Percentiles rank a stretch among this genome's conserved stretches.
These are phyloP conservation scores for Numenius arquata DNA, from an alignment of 2,113 vertebrate genomes.

Conservation along the genomic window DNA sequence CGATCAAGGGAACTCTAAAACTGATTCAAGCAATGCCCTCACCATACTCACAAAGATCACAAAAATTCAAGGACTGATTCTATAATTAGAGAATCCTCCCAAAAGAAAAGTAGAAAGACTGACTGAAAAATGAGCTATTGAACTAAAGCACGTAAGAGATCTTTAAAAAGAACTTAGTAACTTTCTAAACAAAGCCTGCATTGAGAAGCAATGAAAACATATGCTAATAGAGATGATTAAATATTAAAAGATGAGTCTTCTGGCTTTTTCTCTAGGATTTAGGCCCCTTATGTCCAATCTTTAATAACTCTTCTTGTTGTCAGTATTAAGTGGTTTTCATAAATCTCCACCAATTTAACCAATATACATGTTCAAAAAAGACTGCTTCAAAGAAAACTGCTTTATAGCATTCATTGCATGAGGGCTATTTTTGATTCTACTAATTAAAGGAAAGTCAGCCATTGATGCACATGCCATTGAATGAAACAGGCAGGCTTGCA, in stretches of 20 bases:
- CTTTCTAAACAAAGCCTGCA: conserved; percentile 6
- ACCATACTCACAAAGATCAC: conserved; percentile 2
- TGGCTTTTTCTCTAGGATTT: background rate
- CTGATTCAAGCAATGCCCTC: conserved; percentile 1
- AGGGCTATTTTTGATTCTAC: background rate
- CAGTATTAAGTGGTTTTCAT: background rate
- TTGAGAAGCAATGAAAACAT: conserved; percentile 8
- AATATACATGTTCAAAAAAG: background rate
- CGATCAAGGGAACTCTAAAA: conserved; percentile 31
- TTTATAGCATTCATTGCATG: background rate
- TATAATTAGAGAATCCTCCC: conserved; percentile 30
- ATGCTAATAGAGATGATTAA: conserved; percentile 33
- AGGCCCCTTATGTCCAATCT: background rate
- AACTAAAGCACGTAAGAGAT: background rate
- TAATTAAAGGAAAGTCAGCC: background rate
- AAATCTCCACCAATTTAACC: background rate
- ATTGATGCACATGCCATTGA: background rate
- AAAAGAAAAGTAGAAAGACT: conserved; percentile 2
- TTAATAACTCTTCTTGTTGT: background rate
- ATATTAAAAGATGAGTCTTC: conserved; percentile 29
- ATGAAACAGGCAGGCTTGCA: background rate
- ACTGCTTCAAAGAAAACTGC: background rate
- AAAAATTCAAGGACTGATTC: conserved; percentile 2
- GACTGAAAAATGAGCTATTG: background rate
- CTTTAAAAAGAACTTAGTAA: conserved; percentile 24